These are phyloP conservation scores for Hydrolagus colliei DNA, from an alignment of 2,797 vertebrate genomes.

Conservation along the genomic window DNA sequence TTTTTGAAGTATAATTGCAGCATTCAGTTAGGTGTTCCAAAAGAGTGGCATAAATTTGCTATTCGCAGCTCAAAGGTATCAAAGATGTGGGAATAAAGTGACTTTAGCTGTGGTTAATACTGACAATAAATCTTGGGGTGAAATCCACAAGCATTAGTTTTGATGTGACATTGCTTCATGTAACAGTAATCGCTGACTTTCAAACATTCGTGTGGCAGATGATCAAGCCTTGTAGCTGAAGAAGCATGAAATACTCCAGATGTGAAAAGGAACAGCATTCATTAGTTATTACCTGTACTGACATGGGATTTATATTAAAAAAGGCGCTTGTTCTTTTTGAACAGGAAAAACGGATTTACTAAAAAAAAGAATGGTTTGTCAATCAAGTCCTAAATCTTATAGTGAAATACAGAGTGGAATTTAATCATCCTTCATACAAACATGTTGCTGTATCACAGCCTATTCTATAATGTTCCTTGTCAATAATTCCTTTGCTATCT, in stretches of 20 bases:
- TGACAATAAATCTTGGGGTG: neutral
- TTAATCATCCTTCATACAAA: too few species aligned
- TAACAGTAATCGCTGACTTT: neutral
- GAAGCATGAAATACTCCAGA: neutral
- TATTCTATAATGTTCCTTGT: neutral
- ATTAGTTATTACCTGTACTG: too few species aligned
- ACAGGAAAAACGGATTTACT: neutral
- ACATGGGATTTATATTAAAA: neutral
- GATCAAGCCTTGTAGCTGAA: neutral
- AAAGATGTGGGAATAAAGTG: neutral
- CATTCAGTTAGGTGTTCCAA: neutral
- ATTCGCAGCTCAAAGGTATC: neutral
- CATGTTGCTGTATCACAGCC: neutral
- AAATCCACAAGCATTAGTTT: neutral
- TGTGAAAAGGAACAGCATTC: neutral
- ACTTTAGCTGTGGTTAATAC: neutral
- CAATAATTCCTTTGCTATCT: neutral
- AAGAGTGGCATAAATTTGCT: neutral
- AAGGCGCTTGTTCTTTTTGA: neutral
- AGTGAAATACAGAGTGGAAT: neutral
- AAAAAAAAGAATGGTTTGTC: neutral
- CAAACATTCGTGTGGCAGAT: constrained; percentile 8
- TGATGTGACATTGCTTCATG: constrained; percentile 6
- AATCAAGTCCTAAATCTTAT: neutral
- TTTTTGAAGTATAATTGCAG: too few species aligned